Conservation (phyloP, 2,797 vertebrate genomes). For the Liparis tanakae region DNA sequence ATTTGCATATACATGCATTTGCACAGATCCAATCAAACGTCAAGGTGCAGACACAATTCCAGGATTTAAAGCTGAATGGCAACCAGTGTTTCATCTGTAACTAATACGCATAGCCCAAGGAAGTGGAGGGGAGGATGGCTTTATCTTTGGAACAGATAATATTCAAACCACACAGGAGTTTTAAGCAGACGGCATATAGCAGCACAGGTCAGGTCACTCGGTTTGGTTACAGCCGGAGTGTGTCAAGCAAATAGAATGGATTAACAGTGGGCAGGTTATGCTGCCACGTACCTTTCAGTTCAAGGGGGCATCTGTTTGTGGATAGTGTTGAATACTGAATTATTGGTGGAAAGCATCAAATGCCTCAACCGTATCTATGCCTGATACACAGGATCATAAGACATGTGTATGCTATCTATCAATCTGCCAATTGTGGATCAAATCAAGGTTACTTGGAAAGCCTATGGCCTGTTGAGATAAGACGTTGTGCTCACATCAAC, state of each 20-base stretch:
- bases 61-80: constrained; percentile 77
- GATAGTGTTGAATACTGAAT: constrained; percentile 48
- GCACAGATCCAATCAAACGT: constrained; percentile 85
- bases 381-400: constrained; percentile 40
- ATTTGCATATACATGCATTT: constrained; percentile 87
- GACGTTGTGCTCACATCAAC: constrained; percentile 40
- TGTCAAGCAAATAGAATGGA: constrained; percentile 69
- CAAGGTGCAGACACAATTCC: constrained; percentile 82
- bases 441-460: constrained; percentile 47
- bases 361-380: constrained; percentile 2
- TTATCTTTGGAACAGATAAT: constrained; percentile 76
- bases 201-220: constrained; percentile 68
- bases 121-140: constrained; percentile 55
- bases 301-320: constrained; percentile 50
- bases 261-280: constrained; percentile 47
- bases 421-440: constrained; percentile 39
- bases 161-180: constrained; percentile 75
- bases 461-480: constrained; percentile 48
- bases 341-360: constrained; percentile 39
- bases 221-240: constrained; percentile 58
- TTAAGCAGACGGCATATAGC: constrained; percentile 54
- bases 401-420: constrained; percentile 42
- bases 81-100: constrained; percentile 77
- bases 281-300: constrained; percentile 52
- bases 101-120: constrained; percentile 75